These are phyloP conservation scores for Hyposoter dolosus DNA, from an alignment of 2,888 invertebrate genomes.

Conservation along the genomic window DNA sequence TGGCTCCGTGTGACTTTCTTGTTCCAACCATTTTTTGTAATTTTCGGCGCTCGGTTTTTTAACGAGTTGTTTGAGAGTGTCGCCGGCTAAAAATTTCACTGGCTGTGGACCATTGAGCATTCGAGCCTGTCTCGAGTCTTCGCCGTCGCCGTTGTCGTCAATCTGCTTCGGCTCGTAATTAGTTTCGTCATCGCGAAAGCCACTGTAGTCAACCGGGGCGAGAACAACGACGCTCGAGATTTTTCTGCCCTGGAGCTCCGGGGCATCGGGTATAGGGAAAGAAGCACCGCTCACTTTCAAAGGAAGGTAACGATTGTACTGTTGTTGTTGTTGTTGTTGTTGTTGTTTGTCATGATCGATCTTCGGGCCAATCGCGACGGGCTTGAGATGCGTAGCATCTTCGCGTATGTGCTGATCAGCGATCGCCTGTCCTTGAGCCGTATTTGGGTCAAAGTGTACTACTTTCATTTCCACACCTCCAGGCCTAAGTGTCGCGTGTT, in stretches of 20 bases:
- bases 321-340: constrained; percentile 75
- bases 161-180: neutral
- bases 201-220: constrained; percentile 92
- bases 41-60: constrained; percentile 92
- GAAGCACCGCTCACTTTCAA: constrained; percentile 94
- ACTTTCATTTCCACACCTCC: constrained; percentile 94
- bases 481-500: constrained; percentile 83
- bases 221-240: constrained; percentile 94
- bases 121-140: constrained; percentile 80
- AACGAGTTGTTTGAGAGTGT: constrained; percentile 90
- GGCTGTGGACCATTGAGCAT: constrained; percentile 88
- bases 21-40: constrained; percentile 92
- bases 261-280: constrained; percentile 93
- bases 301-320: constrained; percentile 93
- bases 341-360: constrained; percentile 84
- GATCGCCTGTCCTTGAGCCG: constrained; percentile 89
- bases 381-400: constrained; percentile 90
- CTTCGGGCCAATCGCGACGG: constrained; percentile 87
- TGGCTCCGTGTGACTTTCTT: constrained; percentile 90
- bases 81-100: constrained; percentile 91
- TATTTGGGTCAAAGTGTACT: constrained; percentile 92
- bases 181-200: constrained; percentile 80
- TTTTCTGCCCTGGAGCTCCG: constrained; percentile 90
- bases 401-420: constrained; percentile 90
- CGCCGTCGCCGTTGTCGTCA: constrained; percentile 79